Conservation (phyloP, 2,113 vertebrate species). For the Dicrurus megarhynchus region DNA sequence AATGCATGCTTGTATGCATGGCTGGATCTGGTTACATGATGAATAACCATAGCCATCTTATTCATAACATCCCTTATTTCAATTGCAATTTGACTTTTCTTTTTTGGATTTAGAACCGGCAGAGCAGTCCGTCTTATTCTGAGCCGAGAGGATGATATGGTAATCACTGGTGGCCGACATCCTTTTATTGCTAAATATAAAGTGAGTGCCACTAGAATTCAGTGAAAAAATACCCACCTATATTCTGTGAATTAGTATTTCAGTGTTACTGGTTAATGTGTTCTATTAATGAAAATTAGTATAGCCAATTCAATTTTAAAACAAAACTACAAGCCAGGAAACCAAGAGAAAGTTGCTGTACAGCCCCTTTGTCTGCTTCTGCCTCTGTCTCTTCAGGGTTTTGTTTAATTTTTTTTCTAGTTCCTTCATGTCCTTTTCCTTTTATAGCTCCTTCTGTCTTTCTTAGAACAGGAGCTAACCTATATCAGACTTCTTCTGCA, state of each 20-base stretch:
- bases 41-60: background rate
- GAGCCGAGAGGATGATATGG: slow-evolving; percentile 87
- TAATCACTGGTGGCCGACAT: slow-evolving; percentile 84
- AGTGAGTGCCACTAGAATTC: slow-evolving; percentile 68
- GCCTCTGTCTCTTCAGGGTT: background rate
- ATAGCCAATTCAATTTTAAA: background rate
- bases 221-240: background rate
- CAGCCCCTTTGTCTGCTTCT: background rate
- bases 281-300: background rate
- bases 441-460: background rate
- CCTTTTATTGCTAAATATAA: slow-evolving; percentile 86
- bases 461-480: background rate
- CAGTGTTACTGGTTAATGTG: background rate
- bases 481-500: background rate
- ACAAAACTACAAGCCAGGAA: background rate
- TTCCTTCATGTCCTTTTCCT: background rate
- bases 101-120: slow-evolving; percentile 73
- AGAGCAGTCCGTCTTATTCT: slow-evolving; percentile 81
- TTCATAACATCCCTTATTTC: background rate
- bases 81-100: background rate
- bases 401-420: background rate
- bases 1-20: background rate
- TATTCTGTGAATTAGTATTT: background rate
- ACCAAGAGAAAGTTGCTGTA: background rate
- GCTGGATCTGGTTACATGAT: background rate